Base-by-base conservation (phyloP, 2,113 vertebrate genomes). In the Arizona elegans region DNA sequence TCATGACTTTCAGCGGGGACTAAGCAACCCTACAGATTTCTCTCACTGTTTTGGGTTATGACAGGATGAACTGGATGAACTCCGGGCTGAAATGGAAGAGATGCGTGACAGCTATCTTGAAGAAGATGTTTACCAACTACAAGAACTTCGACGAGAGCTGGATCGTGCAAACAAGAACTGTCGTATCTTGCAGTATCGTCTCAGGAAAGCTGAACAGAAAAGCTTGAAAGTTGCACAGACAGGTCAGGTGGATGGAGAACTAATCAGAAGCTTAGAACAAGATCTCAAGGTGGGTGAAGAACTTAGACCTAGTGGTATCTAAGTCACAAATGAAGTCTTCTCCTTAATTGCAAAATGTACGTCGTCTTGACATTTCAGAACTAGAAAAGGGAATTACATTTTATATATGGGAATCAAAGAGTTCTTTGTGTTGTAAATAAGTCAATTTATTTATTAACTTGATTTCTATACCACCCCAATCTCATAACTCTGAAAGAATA, bases 11-110 rank as follows among this genome's bases (percentile, higher is more conserved):
- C 29, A 15, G 13, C 1, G 12, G 23, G 26, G 8, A 8, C 11
- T 90, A 50, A 38, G 89, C 47, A 65, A 88, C 24, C 5, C 1
- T 56, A 24, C 13, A n/a, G 89, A 65, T 93, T 92, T 89, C 75
- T 91, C 88, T 93, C 87, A 43, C 62, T 93, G 17, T 96, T 96
- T 97, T 97, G 89, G 47, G 87, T 96, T 96, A 92, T 92, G 89
- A 92, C 96, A 99, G 99, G 99, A 99, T 97, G 99, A 99, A 97
- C 96, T 99, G 98, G 99, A 99, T 70, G 99, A 99, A 97, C 98
- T 99, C 93, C 98, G 98, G 29, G 99, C 99, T 0, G 99, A 99
- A 97, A 99, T 99, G 99, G 99, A 99, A 97, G 99, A 99, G 97
- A 98, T 99, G 97, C 98, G 99, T 47, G 99, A 99, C 97, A 99